Percentiles rank a stretch among this genome's conserved stretches.
Evolutionary conservation across 1,140 invertebrate genomes (phyloP).

Genomic region (Homalodisca vitripennis): DNA sequence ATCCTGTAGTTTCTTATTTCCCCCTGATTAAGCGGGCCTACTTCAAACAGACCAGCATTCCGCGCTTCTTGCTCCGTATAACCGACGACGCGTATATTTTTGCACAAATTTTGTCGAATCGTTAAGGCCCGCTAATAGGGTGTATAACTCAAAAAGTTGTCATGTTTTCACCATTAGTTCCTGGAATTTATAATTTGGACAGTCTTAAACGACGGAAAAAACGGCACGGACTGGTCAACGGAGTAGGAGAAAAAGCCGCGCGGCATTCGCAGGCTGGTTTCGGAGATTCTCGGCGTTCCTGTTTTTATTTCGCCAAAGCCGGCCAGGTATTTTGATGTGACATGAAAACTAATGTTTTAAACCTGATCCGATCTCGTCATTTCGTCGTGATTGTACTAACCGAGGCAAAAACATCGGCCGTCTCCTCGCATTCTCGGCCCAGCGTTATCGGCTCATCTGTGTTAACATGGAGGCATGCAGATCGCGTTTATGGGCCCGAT

Average conservation of each 20-base stretch:
- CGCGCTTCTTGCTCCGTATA: conserved; percentile 2
- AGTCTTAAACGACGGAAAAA: conserved; percentile 28
- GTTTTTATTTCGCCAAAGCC: conserved; percentile 28
- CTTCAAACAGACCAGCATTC: conserved; percentile 19
- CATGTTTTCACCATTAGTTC: conserved; percentile 32
- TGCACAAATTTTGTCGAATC: conserved; percentile 30
- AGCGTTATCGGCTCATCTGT: conserved; percentile 22
- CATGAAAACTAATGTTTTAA: conserved; percentile 28
- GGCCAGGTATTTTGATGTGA: conserved; percentile 31
- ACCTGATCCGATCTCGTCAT: conserved; percentile 24
- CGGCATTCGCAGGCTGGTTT: conserved; percentile 16
- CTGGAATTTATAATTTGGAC: conserved; percentile 26
- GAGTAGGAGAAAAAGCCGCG: conserved; percentile 21
- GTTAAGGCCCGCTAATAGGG: conserved; percentile 28
- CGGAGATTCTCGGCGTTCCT: conserved; percentile 17
- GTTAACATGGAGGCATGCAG: conserved; percentile 6
- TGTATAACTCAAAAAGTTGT: conserved; percentile 31
- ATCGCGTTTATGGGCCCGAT: background rate
- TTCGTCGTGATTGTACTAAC: conserved; percentile 21
- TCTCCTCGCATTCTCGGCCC: background rate
- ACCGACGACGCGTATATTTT: conserved; percentile 28
- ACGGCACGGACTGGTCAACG: conserved; percentile 9
- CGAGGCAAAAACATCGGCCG: conserved; percentile 21
- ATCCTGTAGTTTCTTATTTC: background rate
- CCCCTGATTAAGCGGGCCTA: conserved; percentile 9